Evolutionary conservation across 2,797 vertebrate species (phyloP), one percentile per base, ranked within the genome.

Genomic region (Esox lucius): DNA sequence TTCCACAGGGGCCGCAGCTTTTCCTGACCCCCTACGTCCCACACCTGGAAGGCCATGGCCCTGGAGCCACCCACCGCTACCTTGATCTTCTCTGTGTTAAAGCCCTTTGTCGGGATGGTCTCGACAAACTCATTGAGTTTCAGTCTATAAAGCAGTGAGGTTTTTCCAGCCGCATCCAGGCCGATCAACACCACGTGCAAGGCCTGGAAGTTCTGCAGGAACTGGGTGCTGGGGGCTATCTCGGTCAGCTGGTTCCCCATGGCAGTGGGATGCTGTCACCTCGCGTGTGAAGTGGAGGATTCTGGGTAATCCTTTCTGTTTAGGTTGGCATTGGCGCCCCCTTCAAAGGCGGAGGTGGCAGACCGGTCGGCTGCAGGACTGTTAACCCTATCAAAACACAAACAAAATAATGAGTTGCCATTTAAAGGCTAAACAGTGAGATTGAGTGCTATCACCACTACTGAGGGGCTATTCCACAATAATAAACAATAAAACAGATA

Each of bases 181-280:
- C 96, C 95, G 2, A 97, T 89, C 16, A 96, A 93, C 49, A 97
- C 96, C 68, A 97, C 94, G 0, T 97, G 96, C n/a, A 96, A 79
- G 0, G 92, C 90, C 85, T 96, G 95, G 84, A 96, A 94, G 84
- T 84, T 92, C 7, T 95, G 95, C 90, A 97, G 87, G 86, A 97
- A 95, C 0, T 94, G 83, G 5, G 91, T 87, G 75, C 90, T 92
- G 4, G 95, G 95, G 3, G 95, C 94, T 61, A 96, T 95, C 64
- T 96, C 95, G 0, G 95, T 95, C 87, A 97, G 83, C 88, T 96
- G 95, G 90, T 97, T 97, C 80, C 96, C 96, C 96, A 97, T 97
- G 31, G 78, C 75, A 68, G 81, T 74, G 69, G 48, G 68, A 77
- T 81, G 72, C 82, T 91, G 84, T 84, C 89, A 87, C 89, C 88